Base-by-base conservation (phyloP, 2,888 invertebrate species). In the Phasia obesa region DNA sequence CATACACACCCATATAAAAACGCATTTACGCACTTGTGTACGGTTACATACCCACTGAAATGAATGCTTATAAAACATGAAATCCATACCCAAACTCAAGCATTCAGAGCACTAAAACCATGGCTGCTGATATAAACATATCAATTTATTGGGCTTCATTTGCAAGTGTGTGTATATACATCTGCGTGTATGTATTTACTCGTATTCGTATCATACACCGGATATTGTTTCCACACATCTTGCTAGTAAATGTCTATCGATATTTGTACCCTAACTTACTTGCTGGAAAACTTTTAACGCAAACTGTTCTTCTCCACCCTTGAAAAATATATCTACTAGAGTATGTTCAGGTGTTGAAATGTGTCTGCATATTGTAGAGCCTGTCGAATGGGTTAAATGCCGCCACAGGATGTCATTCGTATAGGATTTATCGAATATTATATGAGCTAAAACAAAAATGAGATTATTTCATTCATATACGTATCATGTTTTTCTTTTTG, bases 351-450 rank as follows among this genome's bases (percentile, higher is more conserved):
- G 2, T 27, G 5, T 31, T 23, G 31, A 47, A 25, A 19, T 13
- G 25, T 53, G 49, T 55, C 13, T 65, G 35, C 38, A 65, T 65
- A 23, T 57, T 70, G 69, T 64, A 42, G 38, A 6, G 47, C 64
- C 69, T 62, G 38, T 55, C 77, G 42, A 69, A 64, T 78, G 76
- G 85, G 84, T 85, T 86, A 86, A 86, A 86, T 85, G 85, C 84
- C 85, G 78, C 85, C 86, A 85, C 83, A 86, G 85, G 85, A 86
- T 85, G 86, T 85, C 85, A 84, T 84, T 84, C 55, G 84, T 78
- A 82, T 25, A 74, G 85, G 84, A 85, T 86, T 86, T 86, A 86
- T 85, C 85, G 85, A 84, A 84, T 85, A 84, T 71, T 71, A 83
- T 71, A 75, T 79, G 60, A 79, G 38, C 59, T 51, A 70, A 78